These are phyloP conservation scores for Helostoma temminkii DNA, from an alignment of 2,797 vertebrate species.

Conservation along the genomic window DNA sequence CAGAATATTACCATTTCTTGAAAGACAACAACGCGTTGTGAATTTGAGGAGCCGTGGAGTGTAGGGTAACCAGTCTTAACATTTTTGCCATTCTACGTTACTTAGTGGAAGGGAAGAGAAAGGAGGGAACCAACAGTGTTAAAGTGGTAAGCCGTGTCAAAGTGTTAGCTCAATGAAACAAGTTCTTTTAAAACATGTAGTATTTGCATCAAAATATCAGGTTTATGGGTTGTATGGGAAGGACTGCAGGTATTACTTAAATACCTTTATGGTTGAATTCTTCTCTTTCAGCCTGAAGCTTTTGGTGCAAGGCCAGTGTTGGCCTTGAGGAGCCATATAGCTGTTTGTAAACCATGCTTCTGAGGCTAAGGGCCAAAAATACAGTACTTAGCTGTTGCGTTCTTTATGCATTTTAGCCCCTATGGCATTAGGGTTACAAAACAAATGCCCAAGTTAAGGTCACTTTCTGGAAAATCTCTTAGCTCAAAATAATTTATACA, in stretches of 20 bases:
- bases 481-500: conserved; percentile 47
- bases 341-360: conserved; percentile 57
- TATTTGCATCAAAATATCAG: conserved; percentile 72
- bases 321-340: conserved; percentile 71
- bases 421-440: conserved; percentile 49
- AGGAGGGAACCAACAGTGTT: conserved; percentile 41
- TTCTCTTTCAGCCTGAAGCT: conserved; percentile 55
- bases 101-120: conserved; percentile 47
- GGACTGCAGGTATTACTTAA: conserved; percentile 64
- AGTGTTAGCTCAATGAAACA: conserved; percentile 51
- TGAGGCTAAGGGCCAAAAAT: conserved; percentile 51
- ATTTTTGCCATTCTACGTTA: conserved; percentile 66
- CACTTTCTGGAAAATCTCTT: conserved; percentile 43
- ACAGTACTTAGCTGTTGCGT: conserved; percentile 59
- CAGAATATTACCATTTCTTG: conserved; percentile 69
- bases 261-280: conserved; percentile 64
- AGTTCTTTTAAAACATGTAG: conserved; percentile 59
- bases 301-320: conserved; percentile 54
- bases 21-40: conserved; percentile 71
- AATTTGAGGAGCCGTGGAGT: conserved; percentile 68
- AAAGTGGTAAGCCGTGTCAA: conserved; percentile 55
- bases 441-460: conserved; percentile 57
- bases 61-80: conserved; percentile 58
- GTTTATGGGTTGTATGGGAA: conserved; percentile 52
- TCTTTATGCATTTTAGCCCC: conserved; percentile 51